Evolutionary conservation across 1,140 invertebrate species (phyloP), one percentile per base, ranked within the genome.

Genomic region (Drosophila ananassae): DNA sequence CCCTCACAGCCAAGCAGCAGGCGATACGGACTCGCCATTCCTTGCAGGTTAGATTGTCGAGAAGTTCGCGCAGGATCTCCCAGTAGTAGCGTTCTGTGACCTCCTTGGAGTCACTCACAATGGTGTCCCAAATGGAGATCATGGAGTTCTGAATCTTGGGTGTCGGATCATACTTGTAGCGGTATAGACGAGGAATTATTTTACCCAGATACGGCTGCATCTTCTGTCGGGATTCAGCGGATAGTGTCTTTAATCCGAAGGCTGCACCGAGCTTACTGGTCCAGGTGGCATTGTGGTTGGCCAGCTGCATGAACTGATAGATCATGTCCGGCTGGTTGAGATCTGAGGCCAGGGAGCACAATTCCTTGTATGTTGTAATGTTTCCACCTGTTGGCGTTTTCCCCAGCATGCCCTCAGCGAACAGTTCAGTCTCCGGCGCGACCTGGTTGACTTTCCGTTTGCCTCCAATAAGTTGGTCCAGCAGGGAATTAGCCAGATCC

Each of bases 231-330:
- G 97, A 97, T 77, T 96, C 94, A 48, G 94, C 93, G 0, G 97
- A 96, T 50, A 98, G 96, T 0, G 95, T 96, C 44, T 96, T 95
- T 91, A 98, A 97, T 2, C 97, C 97, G 93, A 98, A 98, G 0
- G 97, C 97, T 37, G 98, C 97, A 30, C 97, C 97, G 94, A 95
- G 95, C 92, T 97, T 97, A 1, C 97, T 98, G 81, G 97, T 98
- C 98, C 98, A 99, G 22, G 97, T 94, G 3, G 97, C 95, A 93
- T 98, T 98, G 84, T 98, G 96, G 93, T 98, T 98, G 3, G 97
- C 97, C 59, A 99, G 92, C 92, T 98, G 96, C 95, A 99, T 97
- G 90, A 99, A 99, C 92, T 97, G 97, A 92, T 99, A 99, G 64
- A 98, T 95, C 46, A 99, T 94, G 92, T 99, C 97, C 0, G 98